Conservation (phyloP, 1,140 invertebrate species). For the Anagrus nilaparvatae region DNA sequence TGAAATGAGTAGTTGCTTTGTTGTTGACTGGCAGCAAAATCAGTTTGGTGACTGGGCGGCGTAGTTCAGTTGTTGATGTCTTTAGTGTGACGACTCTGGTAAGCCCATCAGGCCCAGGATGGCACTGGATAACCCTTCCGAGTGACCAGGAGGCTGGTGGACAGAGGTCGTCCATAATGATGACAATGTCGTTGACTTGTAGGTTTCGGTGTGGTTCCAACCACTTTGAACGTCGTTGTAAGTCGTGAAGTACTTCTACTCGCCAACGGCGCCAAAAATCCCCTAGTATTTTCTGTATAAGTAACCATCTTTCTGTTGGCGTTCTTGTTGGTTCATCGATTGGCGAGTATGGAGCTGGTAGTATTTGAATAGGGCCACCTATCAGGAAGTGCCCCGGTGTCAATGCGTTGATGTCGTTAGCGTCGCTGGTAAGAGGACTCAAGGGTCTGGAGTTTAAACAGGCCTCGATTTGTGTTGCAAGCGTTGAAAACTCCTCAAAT, state of each 20-base stretch:
- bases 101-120: not conserved
- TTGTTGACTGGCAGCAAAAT: no score
- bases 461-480: conserved; percentile 12
- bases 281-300: not conserved
- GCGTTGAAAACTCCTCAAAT: conserved; percentile 12
- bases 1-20: no score
- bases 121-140: not conserved
- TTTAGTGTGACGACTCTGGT: conserved; percentile 2
- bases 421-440: conserved; percentile 5
- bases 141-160: conserved; percentile 2
- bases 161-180: not conserved
- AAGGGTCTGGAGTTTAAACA: conserved; percentile 15
- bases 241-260: conserved; percentile 3
- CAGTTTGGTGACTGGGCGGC: no score
- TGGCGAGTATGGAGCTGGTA: conserved; percentile 1
- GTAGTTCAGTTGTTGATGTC: no score
- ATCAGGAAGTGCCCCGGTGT: conserved; percentile 6
- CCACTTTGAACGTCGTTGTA: conserved; percentile 10
- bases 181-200: conserved; percentile 2
- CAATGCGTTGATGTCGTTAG: conserved; percentile 16
- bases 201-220: not conserved
- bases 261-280: conserved; percentile 9
- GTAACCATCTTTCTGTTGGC: no score
- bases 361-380: not conserved
- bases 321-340: no score